Percentiles rank a stretch among this genome's conserved stretches.
Evolutionary conservation across 2,888 invertebrate genomes (phyloP).

Genomic region (Dinocampus coccinellae): DNA sequence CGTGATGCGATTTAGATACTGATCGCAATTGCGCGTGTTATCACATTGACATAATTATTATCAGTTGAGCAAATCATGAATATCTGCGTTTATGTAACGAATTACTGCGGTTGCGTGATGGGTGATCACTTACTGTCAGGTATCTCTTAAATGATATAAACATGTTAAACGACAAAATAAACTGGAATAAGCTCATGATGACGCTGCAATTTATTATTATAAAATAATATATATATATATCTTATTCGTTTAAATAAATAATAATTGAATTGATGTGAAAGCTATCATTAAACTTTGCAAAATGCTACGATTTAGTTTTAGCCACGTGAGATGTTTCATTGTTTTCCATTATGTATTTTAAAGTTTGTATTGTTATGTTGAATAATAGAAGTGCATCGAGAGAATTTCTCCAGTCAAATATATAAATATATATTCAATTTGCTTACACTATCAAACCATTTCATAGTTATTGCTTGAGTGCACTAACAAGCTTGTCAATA

Average conservation of each 20-base stretch:
- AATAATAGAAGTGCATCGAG: background rate
- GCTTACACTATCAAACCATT: background rate
- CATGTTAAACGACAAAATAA: background rate
- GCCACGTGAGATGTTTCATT: background rate
- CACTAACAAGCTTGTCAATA: conserved; percentile 12
- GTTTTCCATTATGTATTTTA: background rate
- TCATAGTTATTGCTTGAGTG: background rate
- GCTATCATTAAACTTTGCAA: background rate
- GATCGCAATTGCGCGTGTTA: conserved; percentile 44
- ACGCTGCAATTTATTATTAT: background rate
- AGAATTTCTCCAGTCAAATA: background rate
- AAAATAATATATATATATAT: too few relatives aligned
- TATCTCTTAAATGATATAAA: background rate
- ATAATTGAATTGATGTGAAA: background rate
- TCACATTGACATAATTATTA: conserved; percentile 46
- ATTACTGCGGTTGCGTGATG: background rate
- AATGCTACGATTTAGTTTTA: background rate
- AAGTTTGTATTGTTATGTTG: background rate
- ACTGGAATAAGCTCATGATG: background rate
- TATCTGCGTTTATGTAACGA: background rate
- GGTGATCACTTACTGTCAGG: background rate
- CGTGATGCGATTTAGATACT: conserved; percentile 47
- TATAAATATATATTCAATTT: background rate
- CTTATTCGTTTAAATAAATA: background rate
- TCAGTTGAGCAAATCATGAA: conserved; percentile 38